Percentiles rank a stretch among this genome's conserved stretches.
Conservation (phyloP, 1,140 invertebrate species). For the Oncopodura yosiiana region DNA sequence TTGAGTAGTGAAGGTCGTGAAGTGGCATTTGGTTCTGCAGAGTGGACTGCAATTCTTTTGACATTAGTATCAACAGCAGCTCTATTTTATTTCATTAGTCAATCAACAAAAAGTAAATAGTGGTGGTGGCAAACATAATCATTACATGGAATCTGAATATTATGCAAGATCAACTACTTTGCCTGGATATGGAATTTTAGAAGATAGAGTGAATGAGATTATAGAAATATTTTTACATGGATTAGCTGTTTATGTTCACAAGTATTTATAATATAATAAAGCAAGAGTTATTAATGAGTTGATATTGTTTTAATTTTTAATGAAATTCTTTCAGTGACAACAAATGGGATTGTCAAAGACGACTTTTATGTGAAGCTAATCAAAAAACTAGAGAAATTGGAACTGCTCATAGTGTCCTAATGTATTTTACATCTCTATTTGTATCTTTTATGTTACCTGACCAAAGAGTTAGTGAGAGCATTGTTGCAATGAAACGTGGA, state of each 20-base stretch:
- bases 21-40: too few relatives aligned
- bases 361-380: constrained; percentile 32
- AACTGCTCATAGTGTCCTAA: constrained; percentile 20
- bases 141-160: neutral
- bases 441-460: constrained; percentile 24
- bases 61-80: neutral
- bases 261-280: constrained; percentile 13
- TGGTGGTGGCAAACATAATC: neutral
- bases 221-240: constrained; percentile 28
- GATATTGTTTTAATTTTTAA: neutral
- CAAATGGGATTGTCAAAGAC: constrained; percentile 27
- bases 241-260: constrained; percentile 32
- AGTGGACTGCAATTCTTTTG: too few relatives aligned
- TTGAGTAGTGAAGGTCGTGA: too few relatives aligned
- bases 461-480: constrained; percentile 28
- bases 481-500: constrained; percentile 31
- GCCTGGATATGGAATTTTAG: constrained; percentile 30
- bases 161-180: constrained; percentile 11
- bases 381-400: constrained; percentile 26
- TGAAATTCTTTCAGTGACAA: constrained; percentile 19
- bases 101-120: neutral
- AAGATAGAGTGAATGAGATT: constrained; percentile 30
- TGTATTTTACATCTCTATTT: constrained; percentile 24
- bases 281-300: neutral
- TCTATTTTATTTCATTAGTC: neutral